phyloP scores from a whole-genome alignment of 2,113 vertebrate genomes.

The Poicephalus meyeri region DNA sequence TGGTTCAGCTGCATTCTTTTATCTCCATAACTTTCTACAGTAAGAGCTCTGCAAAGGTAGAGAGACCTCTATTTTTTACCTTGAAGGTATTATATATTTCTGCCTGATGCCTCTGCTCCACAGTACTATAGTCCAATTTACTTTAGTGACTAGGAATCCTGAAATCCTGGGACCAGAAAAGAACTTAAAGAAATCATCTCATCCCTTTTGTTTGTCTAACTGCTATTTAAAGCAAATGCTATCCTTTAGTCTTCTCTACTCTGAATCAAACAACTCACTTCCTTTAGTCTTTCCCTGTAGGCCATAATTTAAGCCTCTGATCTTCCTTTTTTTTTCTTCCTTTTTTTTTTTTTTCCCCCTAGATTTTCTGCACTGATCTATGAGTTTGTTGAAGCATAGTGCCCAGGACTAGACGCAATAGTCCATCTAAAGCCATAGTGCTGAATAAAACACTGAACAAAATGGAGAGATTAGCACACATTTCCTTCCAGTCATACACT shows the following conservation, averaged over 20 bases:
- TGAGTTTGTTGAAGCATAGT: slow-evolving; percentile 4
- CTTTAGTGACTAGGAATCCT: background rate
- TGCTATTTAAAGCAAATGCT: background rate
- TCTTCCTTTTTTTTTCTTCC: background rate
- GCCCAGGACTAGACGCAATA: slow-evolving; percentile 11
- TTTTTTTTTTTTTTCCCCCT: background rate
- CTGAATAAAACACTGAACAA: slow-evolving; percentile 18
- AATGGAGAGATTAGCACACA: slow-evolving; percentile 21
- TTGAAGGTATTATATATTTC: background rate
- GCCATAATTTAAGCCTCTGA: background rate
- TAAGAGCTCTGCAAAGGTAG: background rate
- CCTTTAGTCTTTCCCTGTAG: background rate
- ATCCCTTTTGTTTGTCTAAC: background rate
- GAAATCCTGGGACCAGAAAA: background rate
- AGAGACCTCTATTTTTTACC: background rate
- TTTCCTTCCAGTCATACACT: slow-evolving; percentile 31
- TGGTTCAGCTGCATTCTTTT: background rate
- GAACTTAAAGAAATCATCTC: background rate
- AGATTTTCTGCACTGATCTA: background rate
- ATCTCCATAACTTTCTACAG: background rate
- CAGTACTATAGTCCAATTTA: background rate
- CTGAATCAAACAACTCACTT: slow-evolving; percentile 11
- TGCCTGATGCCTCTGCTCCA: background rate
- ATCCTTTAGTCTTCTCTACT: background rate
- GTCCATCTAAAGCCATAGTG: background rate